Conservation (phyloP, 2,113 vertebrate species). For the Chaetodon auriga region DNA sequence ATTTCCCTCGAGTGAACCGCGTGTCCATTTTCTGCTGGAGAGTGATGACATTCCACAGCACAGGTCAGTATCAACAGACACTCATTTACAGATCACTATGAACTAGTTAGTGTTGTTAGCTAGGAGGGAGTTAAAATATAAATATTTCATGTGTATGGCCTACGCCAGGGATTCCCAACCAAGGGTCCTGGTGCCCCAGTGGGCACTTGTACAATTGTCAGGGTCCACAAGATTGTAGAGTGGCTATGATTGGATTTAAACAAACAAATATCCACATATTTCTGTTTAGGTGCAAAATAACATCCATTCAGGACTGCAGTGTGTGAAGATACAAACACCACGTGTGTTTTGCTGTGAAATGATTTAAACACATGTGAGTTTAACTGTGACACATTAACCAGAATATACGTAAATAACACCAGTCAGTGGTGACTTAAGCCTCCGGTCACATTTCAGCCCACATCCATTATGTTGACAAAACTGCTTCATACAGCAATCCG, state of each 20-base stretch:
- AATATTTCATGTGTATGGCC: no score
- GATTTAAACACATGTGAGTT: background rate
- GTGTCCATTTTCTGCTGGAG: constrained; percentile 87
- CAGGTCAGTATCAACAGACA: background rate
- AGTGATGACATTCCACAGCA: background rate
- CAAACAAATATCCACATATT: no score
- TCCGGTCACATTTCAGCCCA: background rate
- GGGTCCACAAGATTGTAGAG: no score
- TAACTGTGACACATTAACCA: background rate
- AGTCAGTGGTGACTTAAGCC: background rate
- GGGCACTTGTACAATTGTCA: no score
- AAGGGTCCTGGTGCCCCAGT: no score
- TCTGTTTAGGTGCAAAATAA: no score
- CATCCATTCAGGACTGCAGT: no score
- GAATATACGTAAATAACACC: background rate
- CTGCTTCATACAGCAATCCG: background rate
- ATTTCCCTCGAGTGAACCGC: constrained; percentile 93
- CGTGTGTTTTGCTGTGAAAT: background rate
- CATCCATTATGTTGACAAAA: background rate
- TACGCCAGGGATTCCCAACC: no score
- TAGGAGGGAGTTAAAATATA: no score
- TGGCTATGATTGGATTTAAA: no score
- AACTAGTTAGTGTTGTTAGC: background rate
- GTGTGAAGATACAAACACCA: background rate
- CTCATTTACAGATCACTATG: background rate